Conservation (phyloP, 2,113 vertebrate species). For the Ciconia stormi region DNA sequence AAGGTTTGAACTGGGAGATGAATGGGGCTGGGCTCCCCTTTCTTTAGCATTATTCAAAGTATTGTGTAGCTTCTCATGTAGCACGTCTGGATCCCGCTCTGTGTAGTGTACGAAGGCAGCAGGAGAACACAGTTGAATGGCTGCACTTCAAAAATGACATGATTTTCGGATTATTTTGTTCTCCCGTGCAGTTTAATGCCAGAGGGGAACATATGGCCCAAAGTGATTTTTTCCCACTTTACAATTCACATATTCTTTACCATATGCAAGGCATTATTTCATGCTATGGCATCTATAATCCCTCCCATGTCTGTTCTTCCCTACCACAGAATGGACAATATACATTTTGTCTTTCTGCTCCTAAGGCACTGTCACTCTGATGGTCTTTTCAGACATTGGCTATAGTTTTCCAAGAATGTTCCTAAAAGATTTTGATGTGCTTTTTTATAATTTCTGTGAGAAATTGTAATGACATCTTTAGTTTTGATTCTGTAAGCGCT, state of each 20-base stretch:
- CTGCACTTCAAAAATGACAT: neutral
- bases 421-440: neutral
- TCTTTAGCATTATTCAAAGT: neutral
- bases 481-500: neutral
- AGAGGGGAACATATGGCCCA: constrained; percentile 5
- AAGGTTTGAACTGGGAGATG: neutral
- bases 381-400: neutral
- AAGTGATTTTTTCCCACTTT: neutral
- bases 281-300: neutral
- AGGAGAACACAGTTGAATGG: neutral
- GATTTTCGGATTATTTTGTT: constrained; percentile 43
- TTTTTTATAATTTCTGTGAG: neutral
- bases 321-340: neutral
- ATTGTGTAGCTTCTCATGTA: neutral
- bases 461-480: neutral
- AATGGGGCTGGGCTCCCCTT: neutral
- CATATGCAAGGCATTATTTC: constrained; percentile 5
- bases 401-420: neutral
- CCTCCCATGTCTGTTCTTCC: neutral
- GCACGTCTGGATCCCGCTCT: neutral
- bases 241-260: neutral
- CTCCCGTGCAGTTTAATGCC: neutral
- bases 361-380: neutral
- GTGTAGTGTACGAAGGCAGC: neutral
- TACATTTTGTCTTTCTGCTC: neutral